A percentile compares a stretch with the other conserved stretches of the same genome.
These are phyloP conservation scores for Bombus fervidus DNA, from an alignment of 1,140 invertebrate genomes.

Conservation along the genomic window DNA sequence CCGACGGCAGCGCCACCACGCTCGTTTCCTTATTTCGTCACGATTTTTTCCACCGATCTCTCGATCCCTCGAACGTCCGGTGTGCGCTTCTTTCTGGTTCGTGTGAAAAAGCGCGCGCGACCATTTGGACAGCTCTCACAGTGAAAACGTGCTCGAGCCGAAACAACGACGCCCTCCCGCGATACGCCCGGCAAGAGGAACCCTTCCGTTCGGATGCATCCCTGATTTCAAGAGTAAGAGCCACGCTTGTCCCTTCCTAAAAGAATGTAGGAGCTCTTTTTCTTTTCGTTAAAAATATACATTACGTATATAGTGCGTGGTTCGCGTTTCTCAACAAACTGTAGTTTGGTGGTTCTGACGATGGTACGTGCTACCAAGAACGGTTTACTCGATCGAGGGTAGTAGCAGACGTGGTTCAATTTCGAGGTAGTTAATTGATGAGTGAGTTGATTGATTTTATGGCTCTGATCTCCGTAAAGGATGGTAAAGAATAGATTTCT, in stretches of 20 bases:
- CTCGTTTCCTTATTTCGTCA: conserved; percentile 5
- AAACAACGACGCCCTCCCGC: neutral
- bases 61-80: conserved; percentile 24
- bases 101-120: neutral
- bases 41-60: conserved; percentile 38
- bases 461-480: no score
- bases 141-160: conserved; percentile 25
- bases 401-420: neutral
- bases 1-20: conserved; percentile 72
- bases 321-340: neutral
- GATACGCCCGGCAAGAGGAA: neutral
- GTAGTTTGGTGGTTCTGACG: no score
- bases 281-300: neutral
- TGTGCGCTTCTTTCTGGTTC: neutral
- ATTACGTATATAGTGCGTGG: neutral
- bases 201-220: conserved; percentile 5
- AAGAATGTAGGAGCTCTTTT: neutral
- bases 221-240: conserved; percentile 37
- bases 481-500: neutral
- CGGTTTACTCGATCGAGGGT: neutral
- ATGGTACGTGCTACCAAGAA: neutral
- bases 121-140: neutral
- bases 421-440: neutral
- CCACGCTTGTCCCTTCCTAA: neutral
- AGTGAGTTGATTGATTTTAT: no score